A percentile compares a stretch with the other conserved stretches of the same genome.
phyloP scores from a whole-genome alignment of 2,113 vertebrate genomes.

The Setophaga kirtlandii region DNA sequence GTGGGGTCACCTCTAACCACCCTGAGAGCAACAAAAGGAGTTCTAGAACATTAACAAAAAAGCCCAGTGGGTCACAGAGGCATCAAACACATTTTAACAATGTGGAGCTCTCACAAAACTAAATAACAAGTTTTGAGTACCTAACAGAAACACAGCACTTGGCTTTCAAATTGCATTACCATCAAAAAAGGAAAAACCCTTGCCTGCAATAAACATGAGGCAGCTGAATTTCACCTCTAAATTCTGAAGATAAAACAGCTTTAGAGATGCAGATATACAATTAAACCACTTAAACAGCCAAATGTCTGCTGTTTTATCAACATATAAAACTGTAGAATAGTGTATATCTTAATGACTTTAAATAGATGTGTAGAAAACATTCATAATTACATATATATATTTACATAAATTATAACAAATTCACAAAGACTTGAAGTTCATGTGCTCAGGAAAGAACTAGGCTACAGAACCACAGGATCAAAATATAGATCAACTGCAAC shows the following conservation, averaged over 20 bases:
- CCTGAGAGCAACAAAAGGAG: neutral
- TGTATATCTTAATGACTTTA: neutral
- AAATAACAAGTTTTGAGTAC: neutral
- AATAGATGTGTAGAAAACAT: neutral
- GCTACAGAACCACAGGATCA: neutral
- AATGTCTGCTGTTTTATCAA: neutral
- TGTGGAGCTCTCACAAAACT: neutral
- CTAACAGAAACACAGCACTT: neutral
- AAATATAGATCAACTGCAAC: neutral
- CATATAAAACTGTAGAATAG: neutral
- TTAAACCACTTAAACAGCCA: neutral
- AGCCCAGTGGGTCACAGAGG: neutral
- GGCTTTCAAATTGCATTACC: neutral
- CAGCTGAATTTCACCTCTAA: neutral
- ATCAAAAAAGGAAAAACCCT: neutral
- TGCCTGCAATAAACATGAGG: neutral
- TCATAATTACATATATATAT: neutral
- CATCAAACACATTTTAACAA: slow-evolving; percentile 9
- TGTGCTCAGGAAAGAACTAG: neutral
- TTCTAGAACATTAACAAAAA: neutral
- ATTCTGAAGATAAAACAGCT: neutral
- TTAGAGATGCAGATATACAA: neutral
- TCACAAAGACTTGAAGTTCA: neutral
- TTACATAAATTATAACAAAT: neutral
- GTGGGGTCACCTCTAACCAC: neutral